Conservation (phyloP, 1,140 invertebrate species). For the Drosophila oshimai region DNA sequence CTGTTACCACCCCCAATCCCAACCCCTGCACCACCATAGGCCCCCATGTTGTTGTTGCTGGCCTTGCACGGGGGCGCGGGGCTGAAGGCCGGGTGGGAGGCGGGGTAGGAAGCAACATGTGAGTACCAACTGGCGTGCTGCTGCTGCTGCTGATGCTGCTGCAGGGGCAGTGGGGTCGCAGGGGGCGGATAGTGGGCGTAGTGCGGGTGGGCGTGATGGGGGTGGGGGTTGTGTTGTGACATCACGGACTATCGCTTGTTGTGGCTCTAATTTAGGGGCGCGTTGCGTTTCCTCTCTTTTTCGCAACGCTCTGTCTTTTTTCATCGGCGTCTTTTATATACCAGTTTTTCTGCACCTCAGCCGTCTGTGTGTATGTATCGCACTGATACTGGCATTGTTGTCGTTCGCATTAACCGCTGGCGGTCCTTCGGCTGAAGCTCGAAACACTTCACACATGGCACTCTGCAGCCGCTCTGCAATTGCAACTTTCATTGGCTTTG, state of each 20-base stretch:
- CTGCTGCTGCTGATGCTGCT: slow-evolving; percentile 53
- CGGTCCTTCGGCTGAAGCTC: too few species aligned
- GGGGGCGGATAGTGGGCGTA: slow-evolving; percentile 47
- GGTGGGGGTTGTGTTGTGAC: slow-evolving; percentile 67
- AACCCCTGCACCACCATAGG: slow-evolving; percentile 33
- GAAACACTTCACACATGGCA: slow-evolving; percentile 33
- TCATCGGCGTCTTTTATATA: slow-evolving; percentile 78
- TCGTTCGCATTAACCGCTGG: slow-evolving; percentile 4
- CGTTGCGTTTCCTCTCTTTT: slow-evolving; percentile 47
- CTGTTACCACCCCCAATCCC: slow-evolving; percentile 51
- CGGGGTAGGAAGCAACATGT: slow-evolving; percentile 75
- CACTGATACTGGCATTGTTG: slow-evolving; percentile 50
- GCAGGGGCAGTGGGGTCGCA: slow-evolving; percentile 16
- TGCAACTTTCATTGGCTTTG: not conserved
- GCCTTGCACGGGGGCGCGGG: slow-evolving; percentile 45
- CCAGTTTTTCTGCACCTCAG: slow-evolving; percentile 72
- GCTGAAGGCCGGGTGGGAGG: slow-evolving; percentile 35
- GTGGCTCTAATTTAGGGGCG: slow-evolving; percentile 30
- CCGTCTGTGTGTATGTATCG: slow-evolving; percentile 74
- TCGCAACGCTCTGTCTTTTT: slow-evolving; percentile 58
- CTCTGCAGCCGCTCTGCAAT: slow-evolving; percentile 15
- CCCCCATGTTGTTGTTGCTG: slow-evolving; percentile 19
- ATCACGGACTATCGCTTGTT: slow-evolving; percentile 59
- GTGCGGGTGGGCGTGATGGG: slow-evolving; percentile 45
- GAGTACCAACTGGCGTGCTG: slow-evolving; percentile 75